phyloP scores from a whole-genome alignment of 1,140 invertebrate species.

The Venturia canescens region DNA sequence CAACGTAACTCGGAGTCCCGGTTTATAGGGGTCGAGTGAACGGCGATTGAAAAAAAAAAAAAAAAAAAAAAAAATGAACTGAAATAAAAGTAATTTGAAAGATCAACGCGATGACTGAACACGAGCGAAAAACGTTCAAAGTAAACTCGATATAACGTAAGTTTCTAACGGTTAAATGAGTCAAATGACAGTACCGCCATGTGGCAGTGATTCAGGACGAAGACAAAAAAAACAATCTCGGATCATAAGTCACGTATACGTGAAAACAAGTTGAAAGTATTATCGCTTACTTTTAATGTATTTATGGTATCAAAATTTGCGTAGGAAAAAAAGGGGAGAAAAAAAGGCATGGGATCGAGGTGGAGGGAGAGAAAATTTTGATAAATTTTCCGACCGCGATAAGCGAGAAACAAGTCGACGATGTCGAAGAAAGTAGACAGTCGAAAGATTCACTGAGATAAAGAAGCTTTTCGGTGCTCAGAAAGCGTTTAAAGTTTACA shows the following conservation, averaged over 20 bases:
- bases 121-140: conserved; percentile 1
- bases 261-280: conserved; percentile 72
- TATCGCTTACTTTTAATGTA: conserved; percentile 71
- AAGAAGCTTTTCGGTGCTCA: conserved; percentile 51
- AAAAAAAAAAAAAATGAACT: not conserved
- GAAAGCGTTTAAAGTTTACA: conserved; percentile 43
- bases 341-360: conserved; percentile 55
- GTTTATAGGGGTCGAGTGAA: no score
- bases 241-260: conserved; percentile 23
- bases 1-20: no score
- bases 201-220: not conserved
- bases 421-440: conserved; percentile 41
- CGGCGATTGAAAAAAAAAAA: conserved; percentile 11
- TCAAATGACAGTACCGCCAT: not conserved
- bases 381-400: no score
- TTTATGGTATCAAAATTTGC: conserved; percentile 65
- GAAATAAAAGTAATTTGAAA: no score
- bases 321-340: conserved; percentile 47
- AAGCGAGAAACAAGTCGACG: conserved; percentile 47
- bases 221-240: conserved; percentile 28
- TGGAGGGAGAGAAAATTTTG: conserved; percentile 53
- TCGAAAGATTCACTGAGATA: not conserved
- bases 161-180: conserved; percentile 22
- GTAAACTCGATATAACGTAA: conserved; percentile 16
- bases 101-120: not conserved